Percentiles rank a stretch among this genome's conserved stretches.
Conservation (phyloP, 2,888 invertebrate genomes). For the Cremastobaeus sp. region DNA sequence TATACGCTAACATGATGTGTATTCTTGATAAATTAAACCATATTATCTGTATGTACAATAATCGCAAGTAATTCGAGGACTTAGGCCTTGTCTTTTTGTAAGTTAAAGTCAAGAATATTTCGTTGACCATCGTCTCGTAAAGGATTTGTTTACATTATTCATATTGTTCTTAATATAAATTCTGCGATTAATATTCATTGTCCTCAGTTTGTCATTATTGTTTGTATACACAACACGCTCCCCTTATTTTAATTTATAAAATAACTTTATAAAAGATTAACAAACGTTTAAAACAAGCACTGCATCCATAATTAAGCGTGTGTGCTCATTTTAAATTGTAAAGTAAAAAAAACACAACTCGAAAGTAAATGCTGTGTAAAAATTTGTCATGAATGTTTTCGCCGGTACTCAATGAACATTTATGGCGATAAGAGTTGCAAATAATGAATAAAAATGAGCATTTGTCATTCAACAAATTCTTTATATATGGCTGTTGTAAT, state of each 20-base stretch:
- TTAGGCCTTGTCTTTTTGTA: constrained; percentile 70
- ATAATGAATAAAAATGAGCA: constrained; percentile 20
- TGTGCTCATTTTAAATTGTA: constrained; percentile 10
- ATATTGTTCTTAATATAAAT: constrained; percentile 42
- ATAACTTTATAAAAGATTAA: constrained; percentile 20
- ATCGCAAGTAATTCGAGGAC: constrained; percentile 73
- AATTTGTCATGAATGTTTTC: constrained; percentile 58
- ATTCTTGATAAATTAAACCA: constrained; percentile 60
- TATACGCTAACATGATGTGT: constrained; percentile 45
- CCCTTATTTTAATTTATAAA: constrained; percentile 1
- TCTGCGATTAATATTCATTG: constrained; percentile 41
- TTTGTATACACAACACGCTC: constrained; percentile 16
- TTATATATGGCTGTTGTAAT: constrained; percentile 8
- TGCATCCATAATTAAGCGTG: neutral
- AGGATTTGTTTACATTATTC: constrained; percentile 38
- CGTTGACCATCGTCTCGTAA: constrained; percentile 31
- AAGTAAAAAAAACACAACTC: constrained; percentile 14
- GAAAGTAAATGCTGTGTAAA: constrained; percentile 4
- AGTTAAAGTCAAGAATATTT: constrained; percentile 38
- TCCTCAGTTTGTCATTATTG: constrained; percentile 30
- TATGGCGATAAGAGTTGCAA: constrained; percentile 8
- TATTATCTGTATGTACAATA: constrained; percentile 71
- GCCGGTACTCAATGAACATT: constrained; percentile 6
- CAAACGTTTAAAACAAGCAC: constrained; percentile 24
- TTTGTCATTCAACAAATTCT: constrained; percentile 13